Conservation (phyloP, 2,888 invertebrate genomes). For the Scaptodrosophila latifasciaeformis region DNA sequence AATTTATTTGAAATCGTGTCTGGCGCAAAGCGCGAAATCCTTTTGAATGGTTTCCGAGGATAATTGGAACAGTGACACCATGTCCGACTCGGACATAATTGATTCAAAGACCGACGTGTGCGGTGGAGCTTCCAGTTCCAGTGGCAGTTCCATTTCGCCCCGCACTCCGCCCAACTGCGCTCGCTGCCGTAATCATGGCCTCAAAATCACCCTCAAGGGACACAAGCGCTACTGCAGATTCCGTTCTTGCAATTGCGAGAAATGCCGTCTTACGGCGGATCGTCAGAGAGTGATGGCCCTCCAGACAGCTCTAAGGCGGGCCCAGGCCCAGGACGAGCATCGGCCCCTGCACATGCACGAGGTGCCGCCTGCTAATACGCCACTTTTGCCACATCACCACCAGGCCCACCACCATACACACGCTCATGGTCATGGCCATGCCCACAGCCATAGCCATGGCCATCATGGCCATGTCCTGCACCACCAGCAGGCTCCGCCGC, state of each 20-base stretch:
- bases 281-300: constrained; percentile 92
- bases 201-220: constrained; percentile 90
- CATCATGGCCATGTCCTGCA: constrained; percentile 34
- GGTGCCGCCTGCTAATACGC: constrained; percentile 71
- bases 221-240: constrained; percentile 94
- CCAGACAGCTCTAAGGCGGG: constrained; percentile 88
- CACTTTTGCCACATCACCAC: constrained; percentile 57
- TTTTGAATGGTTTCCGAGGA: constrained; percentile 74
- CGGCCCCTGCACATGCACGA: constrained; percentile 77
- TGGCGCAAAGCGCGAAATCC: too few species aligned
- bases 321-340: constrained; percentile 90
- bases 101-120: constrained; percentile 77
- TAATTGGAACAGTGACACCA: constrained; percentile 73
- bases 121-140: constrained; percentile 75
- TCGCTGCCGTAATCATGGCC: constrained; percentile 92
- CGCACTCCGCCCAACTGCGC: constrained; percentile 94
- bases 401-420: constrained; percentile 73
- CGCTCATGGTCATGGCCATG: constrained; percentile 19
- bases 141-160: constrained; percentile 79
- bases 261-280: constrained; percentile 90
- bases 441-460: background rate
- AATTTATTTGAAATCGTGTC: too few species aligned
- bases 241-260: constrained; percentile 88
- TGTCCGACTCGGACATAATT: constrained; percentile 77
- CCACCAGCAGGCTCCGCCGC: constrained; percentile 35